Evolutionary conservation across 2,113 vertebrate genomes (phyloP).

Genomic region (Zosterops lateralis): DNA sequence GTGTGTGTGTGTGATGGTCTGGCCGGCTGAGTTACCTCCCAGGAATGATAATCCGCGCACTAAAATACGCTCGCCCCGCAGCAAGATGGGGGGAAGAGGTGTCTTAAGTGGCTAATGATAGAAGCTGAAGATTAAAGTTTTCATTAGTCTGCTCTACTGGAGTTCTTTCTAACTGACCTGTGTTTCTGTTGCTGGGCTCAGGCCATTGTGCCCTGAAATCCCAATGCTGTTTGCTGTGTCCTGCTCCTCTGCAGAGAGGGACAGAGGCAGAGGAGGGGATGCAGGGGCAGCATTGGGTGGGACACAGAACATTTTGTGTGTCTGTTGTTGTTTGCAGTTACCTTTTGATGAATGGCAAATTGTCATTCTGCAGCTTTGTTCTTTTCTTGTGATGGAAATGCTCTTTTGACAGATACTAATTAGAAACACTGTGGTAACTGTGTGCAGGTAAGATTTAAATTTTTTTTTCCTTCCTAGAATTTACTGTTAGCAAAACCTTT

Average conservation of each 20-base stretch:
- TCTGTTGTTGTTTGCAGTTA: neutral
- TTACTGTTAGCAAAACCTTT: neutral
- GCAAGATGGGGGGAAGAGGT: neutral
- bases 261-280: rapidly evolving
- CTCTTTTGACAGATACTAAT: neutral
- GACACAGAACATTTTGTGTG: neutral
- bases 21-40: neutral
- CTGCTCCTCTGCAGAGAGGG: neutral
- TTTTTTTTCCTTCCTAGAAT: neutral
- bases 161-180: neutral
- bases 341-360: neutral
- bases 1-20: neutral
- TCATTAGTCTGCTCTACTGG: neutral
- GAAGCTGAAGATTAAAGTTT: neutral
- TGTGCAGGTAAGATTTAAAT: neutral
- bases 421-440: neutral
- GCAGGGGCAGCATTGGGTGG: neutral
- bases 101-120: neutral
- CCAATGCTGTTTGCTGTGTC: neutral
- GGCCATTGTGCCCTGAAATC: neutral
- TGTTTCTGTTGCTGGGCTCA: neutral
- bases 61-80: rapidly evolving
- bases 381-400: neutral
- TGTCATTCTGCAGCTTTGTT: neutral
- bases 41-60: neutral